These are phyloP conservation scores for Sebastes aleutianus DNA, from an alignment of 2,797 vertebrate genomes.

Conservation along the genomic window DNA sequence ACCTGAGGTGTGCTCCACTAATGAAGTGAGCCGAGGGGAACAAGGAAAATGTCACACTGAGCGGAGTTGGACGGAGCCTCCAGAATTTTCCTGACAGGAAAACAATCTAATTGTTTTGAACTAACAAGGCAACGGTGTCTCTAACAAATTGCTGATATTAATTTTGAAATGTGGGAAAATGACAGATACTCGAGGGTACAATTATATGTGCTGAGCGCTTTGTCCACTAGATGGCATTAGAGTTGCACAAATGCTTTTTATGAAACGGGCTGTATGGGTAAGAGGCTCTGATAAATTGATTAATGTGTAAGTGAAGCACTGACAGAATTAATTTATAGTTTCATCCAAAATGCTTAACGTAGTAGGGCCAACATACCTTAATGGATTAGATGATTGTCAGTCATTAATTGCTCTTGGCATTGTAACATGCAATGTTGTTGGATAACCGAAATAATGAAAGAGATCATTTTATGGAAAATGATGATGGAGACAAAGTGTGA, in stretches of 20 bases:
- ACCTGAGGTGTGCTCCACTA: background rate
- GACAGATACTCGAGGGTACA: background rate
- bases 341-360: conserved; percentile 22
- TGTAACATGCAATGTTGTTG: background rate
- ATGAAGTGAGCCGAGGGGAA: background rate
- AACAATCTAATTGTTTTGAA: background rate
- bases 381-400: conserved; percentile 15
- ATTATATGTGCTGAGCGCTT: background rate
- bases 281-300: conserved; percentile 24
- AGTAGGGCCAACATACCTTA: background rate
- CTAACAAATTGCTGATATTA: background rate
- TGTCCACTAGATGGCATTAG: conserved; percentile 77
- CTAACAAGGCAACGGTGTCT: background rate
- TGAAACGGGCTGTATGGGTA: conserved; percentile 3
- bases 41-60: background rate
- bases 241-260: conserved; percentile 37
- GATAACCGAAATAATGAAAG: background rate
- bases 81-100: background rate
- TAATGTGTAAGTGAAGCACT: conserved; percentile 22
- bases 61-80: background rate
- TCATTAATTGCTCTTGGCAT: background rate
- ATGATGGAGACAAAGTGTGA: background rate
- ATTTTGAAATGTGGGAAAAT: background rate
- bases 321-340: conserved; percentile 32
- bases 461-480: background rate